These are phyloP conservation scores for Lagocephalus sceleratus DNA, from an alignment of 2,797 vertebrate genomes.

Conservation along the genomic window DNA sequence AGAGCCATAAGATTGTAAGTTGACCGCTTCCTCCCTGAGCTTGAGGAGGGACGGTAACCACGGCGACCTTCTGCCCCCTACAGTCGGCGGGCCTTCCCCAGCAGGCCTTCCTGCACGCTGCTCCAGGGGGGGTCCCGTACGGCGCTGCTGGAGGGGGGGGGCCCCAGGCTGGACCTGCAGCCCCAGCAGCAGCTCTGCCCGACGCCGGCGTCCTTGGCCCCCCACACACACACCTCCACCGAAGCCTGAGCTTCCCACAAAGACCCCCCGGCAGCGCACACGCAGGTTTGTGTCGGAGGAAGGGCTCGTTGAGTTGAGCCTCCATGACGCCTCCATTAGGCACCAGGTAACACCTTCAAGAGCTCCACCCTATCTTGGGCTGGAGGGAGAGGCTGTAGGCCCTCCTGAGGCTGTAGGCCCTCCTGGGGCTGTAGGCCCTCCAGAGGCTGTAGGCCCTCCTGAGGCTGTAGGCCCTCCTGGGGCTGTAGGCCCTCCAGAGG, in stretches of 20 bases:
- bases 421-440: too few relatives aligned
- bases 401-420: too few relatives aligned
- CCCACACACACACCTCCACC: conserved; percentile 80
- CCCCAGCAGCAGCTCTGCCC: conserved; percentile 80
- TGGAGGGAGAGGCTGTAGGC: too few relatives aligned
- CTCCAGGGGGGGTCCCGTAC: conserved; percentile 82
- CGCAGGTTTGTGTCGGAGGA: conserved; percentile 71
- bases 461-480: too few relatives aligned
- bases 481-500: too few relatives aligned
- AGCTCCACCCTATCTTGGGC: too few relatives aligned
- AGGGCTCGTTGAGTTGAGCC: too few relatives aligned
- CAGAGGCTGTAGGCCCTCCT: too few relatives aligned
- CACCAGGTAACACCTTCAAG: too few relatives aligned
- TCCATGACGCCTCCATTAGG: too few relatives aligned
- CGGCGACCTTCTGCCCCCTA: conserved; percentile 1
- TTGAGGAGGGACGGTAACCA: too few relatives aligned
- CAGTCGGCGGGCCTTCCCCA: conserved; percentile 83
- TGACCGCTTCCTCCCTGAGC: too few relatives aligned
- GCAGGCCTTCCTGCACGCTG: conserved; percentile 89
- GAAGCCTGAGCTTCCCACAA: conserved; percentile 83
- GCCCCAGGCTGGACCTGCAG: conserved; percentile 81
- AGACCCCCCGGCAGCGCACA: conserved; percentile 82
- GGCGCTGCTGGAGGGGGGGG: conserved; percentile 62
- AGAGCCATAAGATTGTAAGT: conserved; percentile 93
- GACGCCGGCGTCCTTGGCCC: conserved; percentile 85